phyloP scores from a whole-genome alignment of 2,113 vertebrate genomes.

The Semicossyphus pulcher region DNA sequence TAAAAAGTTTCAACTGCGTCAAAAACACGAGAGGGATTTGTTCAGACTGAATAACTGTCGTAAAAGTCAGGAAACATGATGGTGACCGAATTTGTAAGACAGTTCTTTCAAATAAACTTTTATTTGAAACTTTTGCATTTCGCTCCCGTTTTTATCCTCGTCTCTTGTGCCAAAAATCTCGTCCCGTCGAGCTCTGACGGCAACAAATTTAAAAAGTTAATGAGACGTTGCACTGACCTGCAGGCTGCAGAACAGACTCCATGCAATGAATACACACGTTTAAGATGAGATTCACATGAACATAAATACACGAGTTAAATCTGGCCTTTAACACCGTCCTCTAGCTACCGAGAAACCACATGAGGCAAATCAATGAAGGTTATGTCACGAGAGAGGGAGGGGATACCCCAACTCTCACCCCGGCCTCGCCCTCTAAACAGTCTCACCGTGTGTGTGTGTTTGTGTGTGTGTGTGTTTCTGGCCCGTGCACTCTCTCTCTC shows the following conservation, averaged over 20 bases:
- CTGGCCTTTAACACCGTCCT: constrained; percentile 78
- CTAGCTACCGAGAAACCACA: constrained; percentile 85
- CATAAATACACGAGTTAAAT: constrained; percentile 64
- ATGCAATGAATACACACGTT: constrained; percentile 21
- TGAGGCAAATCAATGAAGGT: constrained; percentile 88
- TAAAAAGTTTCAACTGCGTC: no score
- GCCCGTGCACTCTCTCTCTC: neutral
- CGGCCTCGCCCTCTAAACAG: constrained; percentile 43
- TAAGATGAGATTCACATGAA: constrained; percentile 20
- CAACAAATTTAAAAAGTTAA: constrained; percentile 52
- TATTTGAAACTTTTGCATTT: neutral
- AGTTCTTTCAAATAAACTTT: no score
- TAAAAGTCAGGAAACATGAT: no score
- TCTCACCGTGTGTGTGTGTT: constrained; percentile 40
- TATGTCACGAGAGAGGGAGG: constrained; percentile 84
- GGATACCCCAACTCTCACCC: constrained; percentile 70
- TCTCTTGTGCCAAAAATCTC: constrained; percentile 12
- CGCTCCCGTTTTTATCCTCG: neutral
- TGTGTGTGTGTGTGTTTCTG: constrained; percentile 1
- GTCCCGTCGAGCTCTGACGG: constrained; percentile 3
- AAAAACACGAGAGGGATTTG: no score
- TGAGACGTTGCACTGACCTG: constrained; percentile 40
- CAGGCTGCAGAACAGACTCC: constrained; percentile 31
- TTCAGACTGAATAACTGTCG: constrained; percentile 2
- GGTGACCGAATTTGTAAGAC: no score